These are phyloP conservation scores for Miniopterus natalensis DNA, from an alignment of 2,113 vertebrate species.

Conservation along the genomic window DNA sequence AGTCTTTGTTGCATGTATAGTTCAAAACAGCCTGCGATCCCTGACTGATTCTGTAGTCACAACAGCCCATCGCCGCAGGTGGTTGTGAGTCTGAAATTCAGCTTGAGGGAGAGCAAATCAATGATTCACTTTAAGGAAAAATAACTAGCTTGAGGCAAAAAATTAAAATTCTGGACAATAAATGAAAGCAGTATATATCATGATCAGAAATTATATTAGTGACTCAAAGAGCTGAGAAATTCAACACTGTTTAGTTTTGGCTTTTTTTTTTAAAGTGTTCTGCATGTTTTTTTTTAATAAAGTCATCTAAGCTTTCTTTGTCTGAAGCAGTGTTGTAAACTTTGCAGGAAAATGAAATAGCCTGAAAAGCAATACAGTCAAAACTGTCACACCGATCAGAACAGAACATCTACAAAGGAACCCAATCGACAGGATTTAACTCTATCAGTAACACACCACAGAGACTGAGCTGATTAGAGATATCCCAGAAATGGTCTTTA, in stretches of 20 bases:
- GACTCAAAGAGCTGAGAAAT: slow-evolving; percentile 51
- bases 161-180: slow-evolving; percentile 62
- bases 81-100: slow-evolving; percentile 49
- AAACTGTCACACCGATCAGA: background rate
- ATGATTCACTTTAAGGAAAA: slow-evolving; percentile 76
- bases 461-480: background rate
- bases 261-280: background rate
- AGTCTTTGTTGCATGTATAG: slow-evolving; percentile 27
- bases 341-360: slow-evolving; percentile 37
- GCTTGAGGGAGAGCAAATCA: slow-evolving; percentile 65
- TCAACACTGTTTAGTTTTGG: background rate
- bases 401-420: background rate
- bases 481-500: background rate
- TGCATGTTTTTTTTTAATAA: background rate
- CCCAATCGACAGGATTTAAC: background rate
- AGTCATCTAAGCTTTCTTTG: slow-evolving; percentile 29
- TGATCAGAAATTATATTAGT: slow-evolving; percentile 63
- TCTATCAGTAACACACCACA: background rate
- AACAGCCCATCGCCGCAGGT: slow-evolving; percentile 66
- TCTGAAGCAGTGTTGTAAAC: slow-evolving; percentile 42
- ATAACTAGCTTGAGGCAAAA: slow-evolving; percentile 69
- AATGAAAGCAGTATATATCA: slow-evolving; percentile 52
- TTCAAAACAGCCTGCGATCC: slow-evolving; percentile 60
- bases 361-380: slow-evolving; percentile 22
- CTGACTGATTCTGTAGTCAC: slow-evolving; percentile 67